Percentiles rank a stretch among this genome's conserved stretches.
Conservation (phyloP, 2,888 invertebrate genomes). For the Cheilosia scutellata region DNA sequence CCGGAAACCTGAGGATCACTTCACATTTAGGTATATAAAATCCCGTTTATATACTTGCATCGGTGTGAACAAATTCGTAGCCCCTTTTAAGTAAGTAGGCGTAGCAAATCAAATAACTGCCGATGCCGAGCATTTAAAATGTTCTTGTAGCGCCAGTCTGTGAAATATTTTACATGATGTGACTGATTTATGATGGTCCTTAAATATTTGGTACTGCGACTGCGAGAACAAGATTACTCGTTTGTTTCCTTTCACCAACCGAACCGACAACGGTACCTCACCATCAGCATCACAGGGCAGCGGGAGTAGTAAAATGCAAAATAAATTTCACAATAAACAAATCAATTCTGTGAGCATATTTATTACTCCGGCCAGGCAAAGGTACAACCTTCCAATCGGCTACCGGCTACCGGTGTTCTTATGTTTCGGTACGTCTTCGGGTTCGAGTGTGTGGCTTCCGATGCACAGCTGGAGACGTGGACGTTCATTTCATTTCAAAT, state of each 20-base stretch:
- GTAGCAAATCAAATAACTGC: conserved; percentile 73
- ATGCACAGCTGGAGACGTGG: conserved; percentile 72
- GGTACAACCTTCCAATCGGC: conserved; percentile 73
- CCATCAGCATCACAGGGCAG: neutral
- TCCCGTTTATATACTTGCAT: conserved; percentile 13
- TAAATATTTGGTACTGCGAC: conserved; percentile 30
- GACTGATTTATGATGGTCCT: conserved; percentile 66
- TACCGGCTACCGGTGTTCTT: conserved; percentile 76
- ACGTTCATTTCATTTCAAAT: conserved; percentile 71
- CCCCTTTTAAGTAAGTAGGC: conserved; percentile 67
- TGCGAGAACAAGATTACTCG: neutral
- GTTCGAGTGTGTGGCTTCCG: conserved; percentile 63
- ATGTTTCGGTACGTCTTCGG: conserved; percentile 55
- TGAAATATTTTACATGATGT: conserved; percentile 70
- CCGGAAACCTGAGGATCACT: conserved; percentile 6
- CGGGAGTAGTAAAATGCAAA: conserved; percentile 66
- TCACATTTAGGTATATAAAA: conserved; percentile 11
- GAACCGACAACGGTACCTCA: conserved; percentile 23
- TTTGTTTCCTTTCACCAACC: conserved; percentile 12
- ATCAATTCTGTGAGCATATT: conserved; percentile 75
- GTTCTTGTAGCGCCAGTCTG: conserved; percentile 68
- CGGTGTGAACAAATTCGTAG: conserved; percentile 38
- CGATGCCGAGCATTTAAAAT: conserved; percentile 51
- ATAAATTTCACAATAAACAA: conserved; percentile 75
- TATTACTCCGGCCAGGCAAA: conserved; percentile 68